phyloP scores from a whole-genome alignment of 2,113 vertebrate genomes.

The Sapayoa aenigma region DNA sequence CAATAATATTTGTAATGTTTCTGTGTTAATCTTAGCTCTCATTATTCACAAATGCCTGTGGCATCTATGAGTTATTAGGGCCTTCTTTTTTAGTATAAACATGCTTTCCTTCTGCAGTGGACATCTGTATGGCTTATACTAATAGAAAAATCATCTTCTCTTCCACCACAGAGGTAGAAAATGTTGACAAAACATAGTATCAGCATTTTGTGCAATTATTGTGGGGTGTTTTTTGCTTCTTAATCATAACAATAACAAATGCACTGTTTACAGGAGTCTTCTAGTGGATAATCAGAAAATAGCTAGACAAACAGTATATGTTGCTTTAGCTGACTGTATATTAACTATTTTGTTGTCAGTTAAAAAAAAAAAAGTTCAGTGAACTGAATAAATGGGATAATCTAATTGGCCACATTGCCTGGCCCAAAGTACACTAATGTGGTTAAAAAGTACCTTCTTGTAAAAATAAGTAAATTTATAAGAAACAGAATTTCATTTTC shows the following conservation, averaged over 20 bases:
- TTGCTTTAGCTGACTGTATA: constrained; percentile 23
- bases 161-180: neutral
- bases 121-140: constrained; percentile 13
- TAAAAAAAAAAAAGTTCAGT: neutral
- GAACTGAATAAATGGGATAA: constrained; percentile 34
- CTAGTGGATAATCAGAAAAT: constrained; percentile 10
- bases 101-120: constrained; percentile 11
- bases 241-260: neutral
- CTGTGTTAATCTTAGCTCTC: constrained; percentile 53
- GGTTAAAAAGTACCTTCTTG: constrained; percentile 41
- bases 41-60: constrained; percentile 55
- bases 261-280: constrained; percentile 3
- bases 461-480: neutral
- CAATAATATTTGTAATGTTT: constrained; percentile 53
- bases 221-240: neutral
- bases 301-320: constrained; percentile 32
- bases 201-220: neutral
- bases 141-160: constrained; percentile 18
- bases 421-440: constrained; percentile 22
- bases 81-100: constrained; percentile 42
- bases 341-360: constrained; percentile 36
- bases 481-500: constrained; percentile 55
- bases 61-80: constrained; percentile 27
- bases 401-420: constrained; percentile 32
- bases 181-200: neutral